These are phyloP conservation scores for Rhaphigaster nebulosa DNA, from an alignment of 2,888 invertebrate species.

Conservation along the genomic window DNA sequence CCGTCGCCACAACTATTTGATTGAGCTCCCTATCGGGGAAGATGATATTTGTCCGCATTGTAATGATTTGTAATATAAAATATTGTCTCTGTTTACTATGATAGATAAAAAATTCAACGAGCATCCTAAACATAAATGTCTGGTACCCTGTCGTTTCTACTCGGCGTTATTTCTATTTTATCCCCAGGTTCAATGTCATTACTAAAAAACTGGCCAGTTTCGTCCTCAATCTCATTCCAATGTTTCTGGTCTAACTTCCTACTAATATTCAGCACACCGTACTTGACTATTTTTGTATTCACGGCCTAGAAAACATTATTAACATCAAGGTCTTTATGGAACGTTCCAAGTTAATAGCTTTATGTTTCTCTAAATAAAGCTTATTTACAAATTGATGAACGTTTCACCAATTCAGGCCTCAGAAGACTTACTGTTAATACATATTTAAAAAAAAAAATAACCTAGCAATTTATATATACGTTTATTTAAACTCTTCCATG, in stretches of 20 bases:
- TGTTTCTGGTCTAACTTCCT: background rate
- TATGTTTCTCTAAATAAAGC: background rate
- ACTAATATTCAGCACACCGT: background rate
- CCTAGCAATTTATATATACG: no score
- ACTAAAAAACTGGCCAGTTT: background rate
- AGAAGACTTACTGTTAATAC: background rate
- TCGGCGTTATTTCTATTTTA: background rate
- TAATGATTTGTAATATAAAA: background rate
- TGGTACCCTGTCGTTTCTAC: background rate
- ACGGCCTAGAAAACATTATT: background rate
- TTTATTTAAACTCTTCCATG: no score
- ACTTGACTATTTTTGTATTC: constrained; percentile 1
- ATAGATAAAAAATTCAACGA: background rate
- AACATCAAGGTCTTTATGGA: background rate
- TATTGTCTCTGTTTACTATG: background rate
- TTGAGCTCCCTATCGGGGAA: constrained; percentile 36
- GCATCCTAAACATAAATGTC: background rate
- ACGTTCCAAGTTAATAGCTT: background rate
- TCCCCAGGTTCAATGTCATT: constrained; percentile 23
- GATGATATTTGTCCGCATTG: background rate
- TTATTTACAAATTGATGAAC: background rate
- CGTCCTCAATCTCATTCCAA: background rate
- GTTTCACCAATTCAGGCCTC: background rate
- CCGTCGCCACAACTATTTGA: constrained; percentile 46
- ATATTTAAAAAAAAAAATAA: no score